Percentiles rank a stretch among this genome's conserved stretches.
phyloP scores from a whole-genome alignment of 2,113 vertebrate genomes.

The Chaenogobius annularis region DNA sequence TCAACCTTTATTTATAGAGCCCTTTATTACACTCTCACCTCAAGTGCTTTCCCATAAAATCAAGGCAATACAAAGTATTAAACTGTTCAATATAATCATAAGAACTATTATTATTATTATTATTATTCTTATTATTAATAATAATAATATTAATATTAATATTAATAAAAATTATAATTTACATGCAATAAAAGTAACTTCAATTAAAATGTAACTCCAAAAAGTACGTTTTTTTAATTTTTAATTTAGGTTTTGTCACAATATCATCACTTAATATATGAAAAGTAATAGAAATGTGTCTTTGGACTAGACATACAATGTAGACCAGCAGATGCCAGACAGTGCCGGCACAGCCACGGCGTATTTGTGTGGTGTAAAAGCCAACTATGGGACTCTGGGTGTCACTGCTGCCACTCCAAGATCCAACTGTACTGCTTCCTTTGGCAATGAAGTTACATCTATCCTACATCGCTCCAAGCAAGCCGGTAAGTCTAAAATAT shows the following conservation, averaged over 20 bases:
- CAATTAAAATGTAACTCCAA: too few species aligned
- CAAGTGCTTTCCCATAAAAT: too few species aligned
- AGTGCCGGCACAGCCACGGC: conserved; percentile 83
- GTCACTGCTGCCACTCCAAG: conserved; percentile 67
- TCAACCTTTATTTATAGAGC: too few species aligned
- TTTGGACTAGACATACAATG: conserved; percentile 76
- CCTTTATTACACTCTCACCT: too few species aligned
- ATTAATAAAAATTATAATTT: too few species aligned
- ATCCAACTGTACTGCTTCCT: conserved; percentile 52
- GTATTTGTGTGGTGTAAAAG: conserved; percentile 81
- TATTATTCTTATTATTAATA: too few species aligned
- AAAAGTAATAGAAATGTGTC: background rate
- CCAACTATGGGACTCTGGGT: conserved; percentile 81
- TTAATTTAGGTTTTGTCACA: too few species aligned
- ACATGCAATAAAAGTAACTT: too few species aligned
- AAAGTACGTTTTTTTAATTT: too few species aligned
- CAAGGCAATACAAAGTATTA: too few species aligned
- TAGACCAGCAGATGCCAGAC: conserved; percentile 82
- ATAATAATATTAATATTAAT: background rate
- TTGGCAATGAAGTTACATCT: conserved; percentile 77
- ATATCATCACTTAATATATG: background rate
- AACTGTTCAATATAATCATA: too few species aligned
- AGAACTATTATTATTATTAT: too few species aligned
- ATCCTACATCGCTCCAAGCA: conserved; percentile 75
- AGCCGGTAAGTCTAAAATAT: conserved; percentile 63